Percentiles rank a stretch among this genome's conserved stretches.
These are phyloP conservation scores for Amphimallon solstitiale DNA, from an alignment of 2,888 invertebrate genomes.

Conservation along the genomic window DNA sequence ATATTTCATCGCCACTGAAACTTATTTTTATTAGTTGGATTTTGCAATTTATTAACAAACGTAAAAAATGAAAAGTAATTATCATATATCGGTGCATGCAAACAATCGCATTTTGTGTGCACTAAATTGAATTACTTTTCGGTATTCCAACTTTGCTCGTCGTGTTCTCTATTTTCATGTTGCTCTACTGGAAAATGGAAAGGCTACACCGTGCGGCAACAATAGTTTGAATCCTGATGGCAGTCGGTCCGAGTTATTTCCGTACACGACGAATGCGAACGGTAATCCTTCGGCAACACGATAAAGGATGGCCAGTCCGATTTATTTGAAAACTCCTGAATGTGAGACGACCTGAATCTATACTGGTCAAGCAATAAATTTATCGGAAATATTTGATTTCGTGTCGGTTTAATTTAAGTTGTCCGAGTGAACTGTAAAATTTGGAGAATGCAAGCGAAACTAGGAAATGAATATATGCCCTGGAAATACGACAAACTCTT, in stretches of 20 bases:
- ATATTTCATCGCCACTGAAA: no score
- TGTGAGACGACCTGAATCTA: slow-evolving; percentile 35
- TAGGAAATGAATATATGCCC: no score
- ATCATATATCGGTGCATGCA: slow-evolving; percentile 18
- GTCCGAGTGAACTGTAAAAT: background rate
- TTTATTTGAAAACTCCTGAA: slow-evolving; percentile 40
- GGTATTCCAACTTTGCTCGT: slow-evolving; percentile 14
- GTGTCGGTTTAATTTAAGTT: slow-evolving; percentile 5
- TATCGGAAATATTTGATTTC: slow-evolving; percentile 30
- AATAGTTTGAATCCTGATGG: slow-evolving; percentile 15
- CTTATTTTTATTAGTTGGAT: background rate
- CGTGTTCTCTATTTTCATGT: slow-evolving; percentile 5
- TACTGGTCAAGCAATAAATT: slow-evolving; percentile 34
- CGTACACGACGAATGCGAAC: slow-evolving; percentile 27
- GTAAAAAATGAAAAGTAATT: background rate
- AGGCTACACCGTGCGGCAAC: slow-evolving; percentile 25
- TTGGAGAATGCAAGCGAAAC: background rate
- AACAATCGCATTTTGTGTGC: slow-evolving; percentile 9
- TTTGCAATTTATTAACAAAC: background rate
- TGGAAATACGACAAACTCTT: no score
- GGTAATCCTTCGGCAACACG: slow-evolving; percentile 35
- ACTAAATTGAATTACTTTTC: slow-evolving; percentile 18
- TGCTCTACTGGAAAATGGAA: slow-evolving; percentile 18
- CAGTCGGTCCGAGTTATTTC: slow-evolving; percentile 16
- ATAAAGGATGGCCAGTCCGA: slow-evolving; percentile 41